Percentiles rank a stretch among this genome's conserved stretches.
Conservation (phyloP, 2,113 vertebrate species). For the Menura novaehollandiae region DNA sequence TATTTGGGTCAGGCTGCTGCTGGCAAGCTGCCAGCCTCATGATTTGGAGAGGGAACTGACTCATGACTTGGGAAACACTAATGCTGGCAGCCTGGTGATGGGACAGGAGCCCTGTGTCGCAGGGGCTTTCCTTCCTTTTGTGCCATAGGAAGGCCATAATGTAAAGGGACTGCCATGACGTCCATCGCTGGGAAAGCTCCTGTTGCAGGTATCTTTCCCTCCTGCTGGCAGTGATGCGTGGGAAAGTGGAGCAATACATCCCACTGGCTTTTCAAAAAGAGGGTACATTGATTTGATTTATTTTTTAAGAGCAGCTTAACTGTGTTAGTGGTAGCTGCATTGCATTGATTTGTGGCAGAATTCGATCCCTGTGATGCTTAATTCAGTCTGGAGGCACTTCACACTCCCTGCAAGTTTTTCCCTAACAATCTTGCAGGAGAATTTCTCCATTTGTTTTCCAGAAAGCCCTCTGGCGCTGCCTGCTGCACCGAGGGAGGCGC, state of each 20-base stretch:
- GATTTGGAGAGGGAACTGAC: background rate
- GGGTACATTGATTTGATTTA: fast-evolving
- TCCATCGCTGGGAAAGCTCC: background rate
- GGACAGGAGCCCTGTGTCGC: background rate
- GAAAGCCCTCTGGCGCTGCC: background rate
- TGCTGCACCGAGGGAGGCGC: fast-evolving
- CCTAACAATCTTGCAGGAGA: fast-evolving
- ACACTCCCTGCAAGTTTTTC: too few relatives aligned
- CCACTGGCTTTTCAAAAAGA: background rate
- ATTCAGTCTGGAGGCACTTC: background rate
- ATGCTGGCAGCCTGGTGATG: background rate
- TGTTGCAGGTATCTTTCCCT: background rate
- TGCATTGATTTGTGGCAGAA: background rate
- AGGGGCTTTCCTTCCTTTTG: background rate
- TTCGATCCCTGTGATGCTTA: background rate
- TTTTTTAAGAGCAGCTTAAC: background rate
- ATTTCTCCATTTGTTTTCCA: background rate
- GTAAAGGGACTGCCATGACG: fast-evolving
- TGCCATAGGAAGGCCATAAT: fast-evolving
- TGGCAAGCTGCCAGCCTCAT: background rate
- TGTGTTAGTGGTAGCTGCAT: background rate
- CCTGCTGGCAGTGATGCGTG: background rate
- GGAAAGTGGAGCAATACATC: background rate
- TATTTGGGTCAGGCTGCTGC: background rate
- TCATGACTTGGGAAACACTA: fast-evolving